Percentiles rank a stretch among this genome's conserved stretches.
Evolutionary conservation across 2,797 vertebrate species (phyloP).

Genomic region (Rhinogobio ventralis): DNA sequence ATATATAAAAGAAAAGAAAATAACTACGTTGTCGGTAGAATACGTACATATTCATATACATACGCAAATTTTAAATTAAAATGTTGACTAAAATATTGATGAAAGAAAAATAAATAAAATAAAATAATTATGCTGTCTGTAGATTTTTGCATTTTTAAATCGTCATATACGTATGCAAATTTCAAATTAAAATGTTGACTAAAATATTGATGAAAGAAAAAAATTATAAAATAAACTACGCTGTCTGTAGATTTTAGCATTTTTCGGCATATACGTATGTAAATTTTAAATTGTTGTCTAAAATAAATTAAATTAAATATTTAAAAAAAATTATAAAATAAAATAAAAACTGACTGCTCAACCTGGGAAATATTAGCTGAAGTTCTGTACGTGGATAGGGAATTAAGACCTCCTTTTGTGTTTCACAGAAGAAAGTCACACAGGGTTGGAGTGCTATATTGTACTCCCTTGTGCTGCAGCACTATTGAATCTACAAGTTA

Average conservation of each 20-base stretch:
- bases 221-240: not conserved
- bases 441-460: not conserved
- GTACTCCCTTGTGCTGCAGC: not conserved
- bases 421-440: not conserved
- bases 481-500: conserved; percentile 12
- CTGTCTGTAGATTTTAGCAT: not conserved
- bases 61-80: not conserved
- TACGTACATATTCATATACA: no score
- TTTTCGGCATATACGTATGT: no score
- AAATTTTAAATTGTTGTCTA: no score
- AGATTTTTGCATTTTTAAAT: no score
- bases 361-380: not conserved
- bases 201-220: no score
- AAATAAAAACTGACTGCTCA: not conserved
- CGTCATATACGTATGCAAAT: no score
- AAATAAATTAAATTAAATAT: not conserved
- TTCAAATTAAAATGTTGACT: no score
- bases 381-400: not conserved
- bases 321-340: not conserved
- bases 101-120: not conserved
- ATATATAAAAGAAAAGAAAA: not conserved
- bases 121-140: no score
- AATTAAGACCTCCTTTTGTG: not conserved
- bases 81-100: not conserved
- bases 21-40: no score